These are phyloP conservation scores for Chloropsis hardwickii DNA, from an alignment of 2,113 vertebrate genomes.

Conservation along the genomic window DNA sequence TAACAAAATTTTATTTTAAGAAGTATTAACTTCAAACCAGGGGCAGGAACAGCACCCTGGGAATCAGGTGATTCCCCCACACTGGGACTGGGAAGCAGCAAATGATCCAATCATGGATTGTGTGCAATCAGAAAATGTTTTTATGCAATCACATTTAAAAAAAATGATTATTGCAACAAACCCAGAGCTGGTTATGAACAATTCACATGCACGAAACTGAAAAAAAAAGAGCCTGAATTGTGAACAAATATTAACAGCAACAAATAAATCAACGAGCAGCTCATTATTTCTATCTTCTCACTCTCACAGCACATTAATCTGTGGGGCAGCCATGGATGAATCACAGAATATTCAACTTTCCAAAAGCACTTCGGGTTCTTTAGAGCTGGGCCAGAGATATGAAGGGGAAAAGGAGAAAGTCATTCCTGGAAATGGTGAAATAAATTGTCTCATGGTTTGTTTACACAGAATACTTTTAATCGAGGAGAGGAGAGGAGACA, in stretches of 20 bases:
- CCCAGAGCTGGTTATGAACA: background rate
- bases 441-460: background rate
- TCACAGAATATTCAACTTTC: background rate
- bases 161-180: background rate
- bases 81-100: background rate
- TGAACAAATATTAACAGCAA: conserved; percentile 32
- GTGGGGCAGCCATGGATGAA: background rate
- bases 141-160: background rate
- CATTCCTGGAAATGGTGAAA: conserved; percentile 24
- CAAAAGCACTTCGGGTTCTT: background rate
- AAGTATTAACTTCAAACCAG: background rate
- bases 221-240: background rate
- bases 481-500: background rate
- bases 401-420: background rate
- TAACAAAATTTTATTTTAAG: background rate
- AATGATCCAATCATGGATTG: accelerated
- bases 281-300: conserved; percentile 8
- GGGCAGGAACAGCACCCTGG: background rate
- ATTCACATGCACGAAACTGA: background rate
- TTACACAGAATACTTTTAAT: background rate
- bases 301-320: conserved; percentile 37
- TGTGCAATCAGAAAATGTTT: background rate
- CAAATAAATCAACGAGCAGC: conserved; percentile 48
- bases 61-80: background rate
- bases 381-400: background rate